These are phyloP conservation scores for Cnemophilus loriae DNA, from an alignment of 2,113 vertebrate genomes.

Conservation along the genomic window DNA sequence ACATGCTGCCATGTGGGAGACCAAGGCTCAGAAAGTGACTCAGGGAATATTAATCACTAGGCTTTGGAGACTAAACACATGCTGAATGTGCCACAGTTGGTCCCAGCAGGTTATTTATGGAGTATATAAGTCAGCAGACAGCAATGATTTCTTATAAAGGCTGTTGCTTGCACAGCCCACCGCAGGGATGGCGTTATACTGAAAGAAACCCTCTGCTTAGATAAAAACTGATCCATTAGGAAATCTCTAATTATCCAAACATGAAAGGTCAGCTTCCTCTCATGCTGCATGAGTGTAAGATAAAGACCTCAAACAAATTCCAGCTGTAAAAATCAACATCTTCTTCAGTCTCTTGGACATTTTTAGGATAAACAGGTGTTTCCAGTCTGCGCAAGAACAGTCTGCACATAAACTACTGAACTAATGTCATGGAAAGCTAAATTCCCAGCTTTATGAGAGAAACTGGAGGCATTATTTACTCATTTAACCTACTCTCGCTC, in stretches of 20 bases:
- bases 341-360: background rate
- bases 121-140: background rate
- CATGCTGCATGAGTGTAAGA: background rate
- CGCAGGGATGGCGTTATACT: background rate
- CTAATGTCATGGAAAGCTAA: background rate
- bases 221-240: background rate
- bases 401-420: background rate
- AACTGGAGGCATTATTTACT: background rate
- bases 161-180: background rate
- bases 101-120: constrained; percentile 31
- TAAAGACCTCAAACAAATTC: background rate
- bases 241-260: background rate
- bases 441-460: background rate
- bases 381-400: background rate
- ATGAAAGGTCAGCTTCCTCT: background rate
- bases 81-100: background rate
- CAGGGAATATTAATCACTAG: constrained; percentile 40
- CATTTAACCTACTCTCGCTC: background rate
- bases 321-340: background rate
- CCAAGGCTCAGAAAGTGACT: constrained; percentile 45
- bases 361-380: background rate
- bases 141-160: background rate
- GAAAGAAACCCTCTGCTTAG: background rate
- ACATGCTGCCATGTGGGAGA: constrained; percentile 30
- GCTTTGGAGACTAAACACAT: constrained; percentile 7